Evolutionary conservation across 2,888 invertebrate genomes (phyloP).

Genomic region (Cryptocephalus moraei): DNA sequence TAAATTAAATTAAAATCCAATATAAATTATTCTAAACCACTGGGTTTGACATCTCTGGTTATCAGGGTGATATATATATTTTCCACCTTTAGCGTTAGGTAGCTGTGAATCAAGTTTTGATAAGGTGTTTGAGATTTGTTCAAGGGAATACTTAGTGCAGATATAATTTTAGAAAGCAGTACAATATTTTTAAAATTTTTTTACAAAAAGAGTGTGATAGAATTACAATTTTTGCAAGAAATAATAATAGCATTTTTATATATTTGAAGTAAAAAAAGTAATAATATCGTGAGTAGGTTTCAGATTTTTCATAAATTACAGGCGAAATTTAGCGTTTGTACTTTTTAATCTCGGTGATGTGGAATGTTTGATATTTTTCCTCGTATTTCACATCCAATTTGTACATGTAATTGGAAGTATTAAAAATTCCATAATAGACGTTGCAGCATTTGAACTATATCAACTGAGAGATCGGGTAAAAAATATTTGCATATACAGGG

Average conservation of each 20-base stretch:
- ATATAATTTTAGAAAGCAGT: conserved; percentile 16
- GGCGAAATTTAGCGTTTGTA: too few species aligned
- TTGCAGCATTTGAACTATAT: too few species aligned
- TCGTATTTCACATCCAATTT: too few species aligned
- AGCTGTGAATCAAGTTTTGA: conserved; percentile 6
- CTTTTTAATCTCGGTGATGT: too few species aligned
- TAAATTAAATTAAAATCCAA: too few species aligned
- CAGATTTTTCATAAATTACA: background rate
- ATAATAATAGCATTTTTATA: conserved; percentile 18
- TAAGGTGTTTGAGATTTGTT: conserved; percentile 7
- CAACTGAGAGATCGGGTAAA: too few species aligned
- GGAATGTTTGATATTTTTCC: too few species aligned
- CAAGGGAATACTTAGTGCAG: conserved; percentile 15
- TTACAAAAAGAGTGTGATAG: conserved; percentile 19
- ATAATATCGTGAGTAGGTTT: conserved; percentile 9
- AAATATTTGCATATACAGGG: too few species aligned
- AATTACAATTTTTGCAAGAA: conserved; percentile 19
- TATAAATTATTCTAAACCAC: too few species aligned
- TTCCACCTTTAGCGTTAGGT: background rate
- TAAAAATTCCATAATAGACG: too few species aligned
- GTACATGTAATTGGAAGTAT: too few species aligned
- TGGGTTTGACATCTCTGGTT: background rate
- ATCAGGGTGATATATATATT: background rate
- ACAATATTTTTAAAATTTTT: conserved; percentile 22
- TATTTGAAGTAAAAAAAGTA: conserved; percentile 10